Percentiles rank a stretch among this genome's conserved stretches.
Evolutionary conservation across 1,140 invertebrate species (phyloP).

Genomic region (Palaemon carinicauda): DNA sequence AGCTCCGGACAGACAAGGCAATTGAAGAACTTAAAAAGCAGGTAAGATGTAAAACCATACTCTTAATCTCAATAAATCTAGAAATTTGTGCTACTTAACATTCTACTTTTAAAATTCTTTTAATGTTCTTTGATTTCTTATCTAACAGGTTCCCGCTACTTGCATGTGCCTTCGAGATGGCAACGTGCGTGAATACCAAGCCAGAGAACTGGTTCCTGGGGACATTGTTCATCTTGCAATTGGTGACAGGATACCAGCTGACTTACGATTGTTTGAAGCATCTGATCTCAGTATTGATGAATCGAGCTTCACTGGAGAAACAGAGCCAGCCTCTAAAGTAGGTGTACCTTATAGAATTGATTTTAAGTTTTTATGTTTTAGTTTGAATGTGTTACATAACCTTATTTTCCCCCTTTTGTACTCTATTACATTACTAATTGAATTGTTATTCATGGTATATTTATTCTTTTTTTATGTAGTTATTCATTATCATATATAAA

Average conservation of each 20-base stretch:
- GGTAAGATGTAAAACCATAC: conserved; percentile 67
- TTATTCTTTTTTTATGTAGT: too few relatives aligned
- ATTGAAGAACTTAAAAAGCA: conserved; percentile 97
- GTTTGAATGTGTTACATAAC: too few relatives aligned
- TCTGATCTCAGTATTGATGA: conserved; percentile 93
- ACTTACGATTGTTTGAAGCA: conserved; percentile 89
- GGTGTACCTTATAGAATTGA: neutral
- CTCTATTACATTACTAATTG: too few relatives aligned
- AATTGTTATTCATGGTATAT: too few relatives aligned
- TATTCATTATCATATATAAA: too few relatives aligned
- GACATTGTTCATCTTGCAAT: conserved; percentile 93
- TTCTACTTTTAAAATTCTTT: neutral
- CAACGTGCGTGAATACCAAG: conserved; percentile 87
- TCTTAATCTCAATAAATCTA: neutral
- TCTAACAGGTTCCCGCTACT: conserved; percentile 46
- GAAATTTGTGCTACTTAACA: neutral
- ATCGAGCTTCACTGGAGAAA: conserved; percentile 97
- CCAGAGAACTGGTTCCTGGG: conserved; percentile 95
- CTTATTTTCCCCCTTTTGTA: too few relatives aligned
- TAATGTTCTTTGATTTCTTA: neutral
- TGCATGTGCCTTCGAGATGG: conserved; percentile 82
- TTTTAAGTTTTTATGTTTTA: too few relatives aligned
- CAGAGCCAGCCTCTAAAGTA: conserved; percentile 68
- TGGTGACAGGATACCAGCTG: conserved; percentile 96
- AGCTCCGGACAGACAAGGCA: conserved; percentile 99